Conservation (phyloP, 2,888 invertebrate genomes). For the Diaphora mendica region DNA sequence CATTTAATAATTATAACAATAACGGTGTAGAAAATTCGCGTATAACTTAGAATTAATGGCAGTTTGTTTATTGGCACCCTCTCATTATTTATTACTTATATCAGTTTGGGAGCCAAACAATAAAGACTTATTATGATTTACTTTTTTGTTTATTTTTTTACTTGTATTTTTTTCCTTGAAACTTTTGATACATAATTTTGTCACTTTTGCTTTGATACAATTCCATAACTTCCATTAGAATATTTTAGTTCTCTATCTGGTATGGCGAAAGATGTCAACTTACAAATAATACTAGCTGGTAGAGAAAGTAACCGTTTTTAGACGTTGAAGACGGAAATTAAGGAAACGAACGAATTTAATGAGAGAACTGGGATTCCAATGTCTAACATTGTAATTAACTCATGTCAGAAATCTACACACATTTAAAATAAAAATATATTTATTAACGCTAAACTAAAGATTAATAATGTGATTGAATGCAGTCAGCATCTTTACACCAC, state of each 20-base stretch:
- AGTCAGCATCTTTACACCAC: constrained; percentile 74
- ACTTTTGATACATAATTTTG: neutral
- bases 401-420: neutral
- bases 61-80: neutral
- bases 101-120: neutral
- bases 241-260: neutral
- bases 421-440: neutral
- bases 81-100: neutral
- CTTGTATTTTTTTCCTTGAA: neutral
- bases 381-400: too few relatives aligned
- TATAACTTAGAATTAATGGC: neutral
- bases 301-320: too few relatives aligned
- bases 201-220: neutral
- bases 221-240: neutral
- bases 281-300: too few relatives aligned
- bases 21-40: neutral
- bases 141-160: neutral
- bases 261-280: too few relatives aligned
- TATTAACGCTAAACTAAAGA: constrained; percentile 60
- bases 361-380: too few relatives aligned
- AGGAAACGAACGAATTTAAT: too few relatives aligned
- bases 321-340: too few relatives aligned
- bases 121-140: neutral
- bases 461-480: constrained; percentile 75
- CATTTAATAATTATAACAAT: neutral